Percentiles rank a stretch among this genome's conserved stretches.
Evolutionary conservation across 2,888 invertebrate species (phyloP).

Genomic region (Sminthurides aquaticus): DNA sequence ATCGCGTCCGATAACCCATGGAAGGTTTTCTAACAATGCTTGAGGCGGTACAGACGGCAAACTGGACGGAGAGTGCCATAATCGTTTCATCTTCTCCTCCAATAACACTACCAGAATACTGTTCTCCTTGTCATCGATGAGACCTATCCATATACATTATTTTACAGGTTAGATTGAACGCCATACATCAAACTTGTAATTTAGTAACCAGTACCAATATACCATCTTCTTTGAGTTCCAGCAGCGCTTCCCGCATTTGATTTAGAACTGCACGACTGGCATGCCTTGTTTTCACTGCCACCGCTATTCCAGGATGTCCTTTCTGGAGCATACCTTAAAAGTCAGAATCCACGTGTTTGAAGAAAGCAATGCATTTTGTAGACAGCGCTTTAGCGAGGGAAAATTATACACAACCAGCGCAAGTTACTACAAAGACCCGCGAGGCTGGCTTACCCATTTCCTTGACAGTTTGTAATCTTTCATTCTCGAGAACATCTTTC

Average conservation of each 20-base stretch:
- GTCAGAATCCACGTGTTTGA: neutral
- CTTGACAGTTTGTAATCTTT: constrained; percentile 50
- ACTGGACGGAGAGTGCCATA: constrained; percentile 42
- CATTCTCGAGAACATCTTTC: constrained; percentile 39
- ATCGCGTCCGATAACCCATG: constrained; percentile 37
- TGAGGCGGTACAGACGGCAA: constrained; percentile 31
- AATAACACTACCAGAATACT: constrained; percentile 52
- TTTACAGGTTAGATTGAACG: no score
- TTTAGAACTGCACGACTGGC: constrained; percentile 58
- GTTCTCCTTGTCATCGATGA: constrained; percentile 57
- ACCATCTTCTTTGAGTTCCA: constrained; percentile 53
- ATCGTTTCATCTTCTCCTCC: constrained; percentile 53
- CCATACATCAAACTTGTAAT: neutral
- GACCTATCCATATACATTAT: constrained; percentile 46
- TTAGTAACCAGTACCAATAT: no score
- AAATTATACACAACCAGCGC: neutral
- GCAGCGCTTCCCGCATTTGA: constrained; percentile 54
- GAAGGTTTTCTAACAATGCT: constrained; percentile 46
- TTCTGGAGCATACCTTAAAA: constrained; percentile 50
- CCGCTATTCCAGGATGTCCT: constrained; percentile 56
- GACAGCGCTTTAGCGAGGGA: neutral
- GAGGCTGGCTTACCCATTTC: constrained; percentile 52
- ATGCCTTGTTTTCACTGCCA: constrained; percentile 59
- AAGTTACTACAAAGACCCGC: no score
- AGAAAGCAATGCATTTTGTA: neutral